phyloP scores from a whole-genome alignment of 2,888 invertebrate species.

The Callinectes sapidus region DNA sequence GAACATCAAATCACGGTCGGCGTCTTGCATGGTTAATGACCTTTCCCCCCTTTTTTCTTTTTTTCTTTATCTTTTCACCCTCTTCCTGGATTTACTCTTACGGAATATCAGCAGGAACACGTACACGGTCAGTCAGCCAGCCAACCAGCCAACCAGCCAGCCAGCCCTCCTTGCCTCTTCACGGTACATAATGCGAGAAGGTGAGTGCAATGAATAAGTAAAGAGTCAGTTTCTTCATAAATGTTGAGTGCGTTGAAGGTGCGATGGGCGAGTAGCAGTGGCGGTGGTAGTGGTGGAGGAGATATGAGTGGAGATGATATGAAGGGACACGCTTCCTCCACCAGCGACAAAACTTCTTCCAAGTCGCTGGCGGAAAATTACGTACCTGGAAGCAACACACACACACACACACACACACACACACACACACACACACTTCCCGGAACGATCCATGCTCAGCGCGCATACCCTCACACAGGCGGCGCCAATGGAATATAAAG shows the following conservation, averaged over 20 bases:
- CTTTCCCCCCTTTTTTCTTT: too few species aligned
- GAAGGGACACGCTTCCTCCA: slow-evolving; percentile 23
- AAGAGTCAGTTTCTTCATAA: background rate
- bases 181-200: background rate
- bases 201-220: background rate
- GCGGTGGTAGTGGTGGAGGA: background rate
- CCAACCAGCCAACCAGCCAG: background rate
- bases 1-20: background rate
- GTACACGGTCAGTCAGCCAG: background rate
- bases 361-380: background rate
- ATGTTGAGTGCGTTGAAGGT: slow-evolving; percentile 13
- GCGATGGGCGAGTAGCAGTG: background rate
- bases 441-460: background rate
- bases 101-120: background rate
- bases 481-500: background rate
- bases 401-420: slow-evolving; percentile 1
- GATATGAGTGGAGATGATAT: background rate
- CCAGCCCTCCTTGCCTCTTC: background rate
- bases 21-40: slow-evolving; percentile 2
- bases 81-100: background rate
- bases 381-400: slow-evolving; percentile 15
- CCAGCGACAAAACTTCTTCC: background rate
- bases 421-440: background rate
- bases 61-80: background rate
- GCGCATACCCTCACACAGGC: background rate